Evolutionary conservation across 2,113 vertebrate species (phyloP), one percentile per base, ranked within the genome.

Genomic region (Galeopterus variegatus): DNA sequence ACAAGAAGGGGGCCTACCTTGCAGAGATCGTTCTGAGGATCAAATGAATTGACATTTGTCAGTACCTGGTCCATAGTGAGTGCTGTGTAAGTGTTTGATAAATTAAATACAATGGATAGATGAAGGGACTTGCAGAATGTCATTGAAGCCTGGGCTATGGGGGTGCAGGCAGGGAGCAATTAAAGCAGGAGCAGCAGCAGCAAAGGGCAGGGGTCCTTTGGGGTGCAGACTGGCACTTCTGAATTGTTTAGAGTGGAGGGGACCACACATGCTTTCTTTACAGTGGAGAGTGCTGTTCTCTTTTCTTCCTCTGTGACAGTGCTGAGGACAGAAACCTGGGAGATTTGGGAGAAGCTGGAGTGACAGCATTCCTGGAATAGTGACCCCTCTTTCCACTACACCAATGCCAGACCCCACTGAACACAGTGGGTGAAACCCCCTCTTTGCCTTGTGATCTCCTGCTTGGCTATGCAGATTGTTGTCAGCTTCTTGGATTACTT

Each of bases 401-500:
- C 65, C 24, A 21, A 19, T 18, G 2, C 12, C 45, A 36, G 52
- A 21, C 24, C n/a, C 45, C 69, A 15, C 33, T 8, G 65, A 52
- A 14, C n/a, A 5, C 0, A 9, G 15, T 73, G 31, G 41, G 69
- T 0, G 0, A n/a, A 75, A 36, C 9, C 0, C 1, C 54, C 26
- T 54, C 8, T 67, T 41, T 67, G 58, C 72, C 26, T 7, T 31
- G 72, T 36, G 83, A 48, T 45, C 83, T 65, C 41, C 88, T 69
- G 79, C 54, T 85, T 64, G 93, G 70, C 85, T 91, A 11, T 86
- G 89, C 52, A 81, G 83, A 97, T 69, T 88, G 95, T 90, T 90
- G 36, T 92, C 93, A 91, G 0, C 0, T 1, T 15, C 80, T 89
- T 0, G 13, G 58, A 62, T 84, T 92, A 10, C 50, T 95, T 85